These are phyloP conservation scores for Tetrax tetrax DNA, from an alignment of 2,113 vertebrate species.

Conservation along the genomic window DNA sequence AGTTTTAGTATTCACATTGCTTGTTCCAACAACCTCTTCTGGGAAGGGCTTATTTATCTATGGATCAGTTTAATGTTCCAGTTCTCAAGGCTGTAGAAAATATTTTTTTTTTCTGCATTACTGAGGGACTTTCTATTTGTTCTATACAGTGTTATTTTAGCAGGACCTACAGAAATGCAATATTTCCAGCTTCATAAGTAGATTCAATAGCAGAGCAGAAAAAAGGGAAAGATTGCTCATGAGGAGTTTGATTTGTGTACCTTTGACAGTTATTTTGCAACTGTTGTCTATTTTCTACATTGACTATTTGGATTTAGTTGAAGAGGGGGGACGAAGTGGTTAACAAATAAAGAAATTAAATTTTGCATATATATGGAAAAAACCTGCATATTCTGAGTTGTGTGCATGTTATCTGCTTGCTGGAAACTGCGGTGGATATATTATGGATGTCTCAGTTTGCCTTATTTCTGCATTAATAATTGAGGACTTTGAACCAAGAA, in stretches of 20 bases:
- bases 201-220: neutral
- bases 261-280: neutral
- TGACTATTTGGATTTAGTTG: neutral
- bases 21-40: neutral
- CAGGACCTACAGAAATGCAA: neutral
- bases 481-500: neutral
- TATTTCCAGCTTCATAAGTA: neutral
- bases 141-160: neutral
- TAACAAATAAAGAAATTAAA: neutral
- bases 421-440: neutral
- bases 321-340: neutral
- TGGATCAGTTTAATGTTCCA: neutral
- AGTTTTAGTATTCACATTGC: neutral
- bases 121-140: neutral
- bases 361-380: neutral
- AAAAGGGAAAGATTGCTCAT: neutral
- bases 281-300: neutral
- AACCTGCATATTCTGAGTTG: neutral
- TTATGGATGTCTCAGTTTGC: neutral
- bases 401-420: neutral
- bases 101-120: neutral
- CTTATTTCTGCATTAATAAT: neutral
- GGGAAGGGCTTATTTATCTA: neutral
- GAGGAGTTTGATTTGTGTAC: neutral
- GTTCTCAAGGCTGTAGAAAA: neutral